Evolutionary conservation across 2,888 invertebrate species (phyloP).

Genomic region (Macrosiphum euphorbiae): DNA sequence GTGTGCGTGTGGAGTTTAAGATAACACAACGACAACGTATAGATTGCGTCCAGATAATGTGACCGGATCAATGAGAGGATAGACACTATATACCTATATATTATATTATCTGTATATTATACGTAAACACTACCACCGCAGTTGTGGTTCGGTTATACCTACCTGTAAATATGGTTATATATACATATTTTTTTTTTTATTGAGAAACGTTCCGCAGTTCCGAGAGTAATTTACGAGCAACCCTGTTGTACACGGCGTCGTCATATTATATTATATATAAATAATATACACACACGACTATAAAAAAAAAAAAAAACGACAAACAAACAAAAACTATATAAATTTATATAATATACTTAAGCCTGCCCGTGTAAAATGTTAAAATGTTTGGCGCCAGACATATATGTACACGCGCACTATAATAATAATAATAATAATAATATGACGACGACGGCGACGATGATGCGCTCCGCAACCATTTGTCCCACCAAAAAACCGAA

Average conservation of each 20-base stretch:
- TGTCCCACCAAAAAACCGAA: constrained; percentile 23
- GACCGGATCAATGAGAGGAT: constrained; percentile 41
- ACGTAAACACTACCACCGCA: background rate
- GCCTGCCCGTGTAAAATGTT: constrained; percentile 57
- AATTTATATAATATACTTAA: constrained; percentile 54
- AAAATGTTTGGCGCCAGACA: constrained; percentile 65
- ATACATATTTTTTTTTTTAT: constrained; percentile 27
- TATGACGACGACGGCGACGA: constrained; percentile 19
- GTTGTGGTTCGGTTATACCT: constrained; percentile 17
- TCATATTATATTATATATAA: constrained; percentile 32
- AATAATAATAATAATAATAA: constrained; percentile 58
- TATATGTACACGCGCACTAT: background rate
- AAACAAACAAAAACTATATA: constrained; percentile 56
- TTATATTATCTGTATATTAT: background rate
- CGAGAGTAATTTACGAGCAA: constrained; percentile 64
- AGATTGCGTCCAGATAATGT: constrained; percentile 45
- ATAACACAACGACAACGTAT: constrained; percentile 23
- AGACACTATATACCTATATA: background rate
- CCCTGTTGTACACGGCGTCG: constrained; percentile 40
- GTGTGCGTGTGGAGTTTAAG: background rate
- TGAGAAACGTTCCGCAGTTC: constrained; percentile 31
- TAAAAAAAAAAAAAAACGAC: constrained; percentile 34
- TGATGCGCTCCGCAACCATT: constrained; percentile 27
- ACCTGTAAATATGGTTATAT: constrained; percentile 5
- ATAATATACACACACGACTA: background rate